These are phyloP conservation scores for Chrysolina americana DNA, from an alignment of 2,888 invertebrate species.

Conservation along the genomic window DNA sequence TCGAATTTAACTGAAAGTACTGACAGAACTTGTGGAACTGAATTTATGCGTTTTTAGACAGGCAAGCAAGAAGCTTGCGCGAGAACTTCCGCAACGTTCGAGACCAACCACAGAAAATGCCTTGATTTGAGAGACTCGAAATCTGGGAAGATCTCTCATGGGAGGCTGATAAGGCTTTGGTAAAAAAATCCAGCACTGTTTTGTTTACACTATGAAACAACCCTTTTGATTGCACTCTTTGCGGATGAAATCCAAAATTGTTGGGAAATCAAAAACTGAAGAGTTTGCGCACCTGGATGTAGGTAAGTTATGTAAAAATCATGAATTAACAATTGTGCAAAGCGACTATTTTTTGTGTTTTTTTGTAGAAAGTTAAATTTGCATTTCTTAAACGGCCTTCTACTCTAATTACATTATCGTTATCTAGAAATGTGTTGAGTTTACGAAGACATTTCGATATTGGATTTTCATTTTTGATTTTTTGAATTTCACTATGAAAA, in stretches of 20 bases:
- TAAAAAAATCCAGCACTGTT: too few relatives aligned
- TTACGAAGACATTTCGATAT: too few relatives aligned
- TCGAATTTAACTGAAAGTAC: too few relatives aligned
- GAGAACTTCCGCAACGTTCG: too few relatives aligned
- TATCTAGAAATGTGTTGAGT: neutral
- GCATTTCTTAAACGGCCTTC: neutral
- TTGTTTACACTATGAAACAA: too few relatives aligned
- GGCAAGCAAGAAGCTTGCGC: too few relatives aligned
- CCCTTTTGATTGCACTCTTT: neutral
- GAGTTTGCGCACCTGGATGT: neutral
- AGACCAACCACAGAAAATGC: constrained; percentile 15
- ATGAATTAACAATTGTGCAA: neutral
- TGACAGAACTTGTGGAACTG: too few relatives aligned
- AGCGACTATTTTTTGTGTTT: neutral
- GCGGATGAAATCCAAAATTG: neutral
- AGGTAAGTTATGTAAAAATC: constrained; percentile 38
- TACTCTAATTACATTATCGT: too few relatives aligned
- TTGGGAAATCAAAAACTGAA: neutral
- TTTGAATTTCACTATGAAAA: too few relatives aligned
- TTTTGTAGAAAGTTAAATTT: neutral
- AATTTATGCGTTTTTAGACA: too few relatives aligned
- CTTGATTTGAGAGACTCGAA: neutral
- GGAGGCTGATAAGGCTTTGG: constrained; percentile 7
- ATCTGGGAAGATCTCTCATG: neutral
- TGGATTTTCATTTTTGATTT: too few relatives aligned